Base-by-base conservation (phyloP, 92 coral and sea anemone genomes). In the Parazoanthus darwini region DNA sequence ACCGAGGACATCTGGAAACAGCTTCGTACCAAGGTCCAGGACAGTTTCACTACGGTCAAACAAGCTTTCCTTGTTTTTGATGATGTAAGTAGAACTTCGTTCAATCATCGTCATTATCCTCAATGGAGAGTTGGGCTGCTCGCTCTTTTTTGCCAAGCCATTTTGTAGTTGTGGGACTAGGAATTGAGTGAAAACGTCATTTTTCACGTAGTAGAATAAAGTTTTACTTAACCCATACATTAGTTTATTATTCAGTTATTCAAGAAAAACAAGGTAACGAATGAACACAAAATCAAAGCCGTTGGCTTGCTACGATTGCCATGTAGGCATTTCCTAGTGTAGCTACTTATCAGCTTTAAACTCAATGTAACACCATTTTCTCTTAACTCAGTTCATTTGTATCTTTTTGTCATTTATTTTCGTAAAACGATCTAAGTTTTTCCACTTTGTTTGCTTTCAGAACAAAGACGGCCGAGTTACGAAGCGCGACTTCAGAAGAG, bases 21-120 rank as follows among this genome's bases (percentile, higher is more conserved):
- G 42, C 96, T 97, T n/a, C 95, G 86, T 85, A 94, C 96, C 23
- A 96, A 93, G 89, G 88, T 97, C 80, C 90, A 93, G 80, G 92
- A 92, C 73, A 97, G 94, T 78, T 97, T 97, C 87, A 82, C 96
- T 14, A 93, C 98, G 7, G 92, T 97, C 77, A 97, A 97, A 82
- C 94, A 97, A 79, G 99, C 99, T n/a, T 97, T 97, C 80, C 96
- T 97, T 79, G 99, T 95, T 59, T 97, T 97, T 94, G 99, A 97
- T 91, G 98, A 95, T 89, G 99, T 97, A 94, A 91, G 99, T 93
- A 38, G 35, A 50, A 15, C 58, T 10, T 11, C 7, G 77, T 46
- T 8, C 1, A 11, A 13, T 81, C 77, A 65, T 66, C 29, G 0
- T 58, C 23, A 58, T 6, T 48, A 11, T 6, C 51, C 51, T 10